These are phyloP conservation scores for Nyctibius bracteatus DNA, from an alignment of 2,113 vertebrate species.

Conservation along the genomic window DNA sequence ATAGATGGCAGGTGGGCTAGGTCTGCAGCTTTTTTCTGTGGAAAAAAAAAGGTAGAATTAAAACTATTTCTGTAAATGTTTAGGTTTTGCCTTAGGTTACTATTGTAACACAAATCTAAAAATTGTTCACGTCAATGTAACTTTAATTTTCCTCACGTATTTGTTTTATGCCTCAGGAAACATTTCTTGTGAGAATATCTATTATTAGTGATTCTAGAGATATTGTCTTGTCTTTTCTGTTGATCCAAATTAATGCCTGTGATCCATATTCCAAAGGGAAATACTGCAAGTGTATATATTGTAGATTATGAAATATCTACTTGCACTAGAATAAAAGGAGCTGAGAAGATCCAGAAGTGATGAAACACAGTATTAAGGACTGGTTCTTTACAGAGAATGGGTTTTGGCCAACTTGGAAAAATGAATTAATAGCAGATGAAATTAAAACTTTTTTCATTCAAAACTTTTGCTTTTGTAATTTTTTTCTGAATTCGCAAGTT, in stretches of 20 bases:
- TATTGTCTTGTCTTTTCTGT: background rate
- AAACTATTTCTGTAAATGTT: background rate
- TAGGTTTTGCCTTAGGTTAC: constrained; percentile 23
- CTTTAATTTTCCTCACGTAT: constrained; percentile 4
- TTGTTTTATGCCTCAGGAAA: background rate
- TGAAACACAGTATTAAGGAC: background rate
- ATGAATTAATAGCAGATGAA: background rate
- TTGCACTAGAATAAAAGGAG: background rate
- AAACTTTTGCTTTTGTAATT: background rate
- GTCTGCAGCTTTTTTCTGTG: background rate
- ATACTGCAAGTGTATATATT: background rate
- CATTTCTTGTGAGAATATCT: background rate
- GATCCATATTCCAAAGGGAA: background rate
- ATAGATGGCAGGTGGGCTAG: background rate
- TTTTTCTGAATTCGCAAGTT: background rate
- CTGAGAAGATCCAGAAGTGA: background rate
- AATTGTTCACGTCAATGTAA: constrained; percentile 43
- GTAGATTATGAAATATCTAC: background rate
- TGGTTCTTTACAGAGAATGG: background rate
- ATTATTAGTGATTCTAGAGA: constrained; percentile 13
- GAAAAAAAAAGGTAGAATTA: background rate
- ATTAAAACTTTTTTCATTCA: background rate
- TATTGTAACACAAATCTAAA: constrained; percentile 14
- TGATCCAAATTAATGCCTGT: constrained; percentile 4
- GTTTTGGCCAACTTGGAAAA: background rate